Evolutionary conservation across 2,113 vertebrate species (phyloP), one percentile per base, ranked within the genome.

Genomic region (Morone chrysops): DNA sequence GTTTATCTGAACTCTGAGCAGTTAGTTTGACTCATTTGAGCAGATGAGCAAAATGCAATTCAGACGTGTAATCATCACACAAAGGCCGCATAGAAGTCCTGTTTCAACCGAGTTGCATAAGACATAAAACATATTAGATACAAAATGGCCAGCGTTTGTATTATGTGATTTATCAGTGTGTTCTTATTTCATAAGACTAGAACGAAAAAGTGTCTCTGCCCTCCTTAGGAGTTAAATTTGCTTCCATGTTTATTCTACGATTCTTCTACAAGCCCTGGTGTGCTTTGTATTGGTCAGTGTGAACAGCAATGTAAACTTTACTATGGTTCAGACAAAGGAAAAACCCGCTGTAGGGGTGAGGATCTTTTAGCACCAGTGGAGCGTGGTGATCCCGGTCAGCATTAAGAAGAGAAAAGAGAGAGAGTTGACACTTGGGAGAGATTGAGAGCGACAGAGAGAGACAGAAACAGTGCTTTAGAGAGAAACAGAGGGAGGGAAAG

Each of bases 1-100:
- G 13, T 84, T 57, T 77, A 67, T 80, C 78, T 80, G 57, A 82
- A 83, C 72, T 70, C 54, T 2, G n/a, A 85, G 82, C 69, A 78
- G 50, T 70, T 82, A 38, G 48, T 87, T 80, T 50, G 41, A 82
- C 70, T 82, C 57, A 56, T 75, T 62, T 70, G 48, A 72, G 59
- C 57, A 48, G 59, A 90, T 48, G 45, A 80, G 36, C 67, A 71
- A 68, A 88, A 81, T 70, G 61, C 25, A 73, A 8, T 65, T 85
- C 75, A 31, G 82, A 75, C 7, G 1, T 36, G 4, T 40, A 70
- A 82, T 72, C 6, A 50, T 59, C 4, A 0, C 8, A 41, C 9
- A 70, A 41, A 78, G 45, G 67, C 18, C 17, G 54, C 11, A 41
- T 12, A 43, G 43, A 43, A 7, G 16, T 2, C 17, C 16, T 6